These are phyloP conservation scores for Tinea trinotella DNA, from an alignment of 2,888 invertebrate species.

Conservation along the genomic window DNA sequence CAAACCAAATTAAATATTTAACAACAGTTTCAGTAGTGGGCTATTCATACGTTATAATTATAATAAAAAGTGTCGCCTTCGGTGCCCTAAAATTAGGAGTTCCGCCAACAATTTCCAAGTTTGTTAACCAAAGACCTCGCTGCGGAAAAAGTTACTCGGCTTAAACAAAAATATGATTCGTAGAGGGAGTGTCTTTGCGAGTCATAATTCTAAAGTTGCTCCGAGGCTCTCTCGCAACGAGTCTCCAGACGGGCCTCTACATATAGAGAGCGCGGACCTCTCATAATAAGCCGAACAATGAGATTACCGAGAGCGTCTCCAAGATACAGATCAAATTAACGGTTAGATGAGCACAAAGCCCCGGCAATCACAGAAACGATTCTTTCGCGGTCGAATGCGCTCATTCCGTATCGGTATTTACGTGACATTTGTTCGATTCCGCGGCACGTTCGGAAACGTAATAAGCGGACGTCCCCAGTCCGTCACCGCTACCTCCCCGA, in stretches of 20 bases:
- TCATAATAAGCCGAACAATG: conserved; percentile 59
- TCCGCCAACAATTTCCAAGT: conserved; percentile 4
- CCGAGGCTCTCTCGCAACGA: background rate
- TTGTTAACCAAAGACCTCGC: conserved; percentile 7
- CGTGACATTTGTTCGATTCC: conserved; percentile 71
- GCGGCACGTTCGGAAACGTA: conserved; percentile 68
- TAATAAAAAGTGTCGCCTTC: background rate
- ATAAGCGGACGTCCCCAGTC: conserved; percentile 59
- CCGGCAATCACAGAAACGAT: conserved; percentile 60
- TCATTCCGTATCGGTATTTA: conserved; percentile 31
- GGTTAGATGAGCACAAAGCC: conserved; percentile 62
- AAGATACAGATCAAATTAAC: conserved; percentile 66
- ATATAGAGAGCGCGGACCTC: conserved; percentile 23
- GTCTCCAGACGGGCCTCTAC: conserved; percentile 6
- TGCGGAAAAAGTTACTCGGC: conserved; percentile 13
- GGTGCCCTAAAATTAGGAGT: conserved; percentile 6
- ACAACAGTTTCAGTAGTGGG: background rate
- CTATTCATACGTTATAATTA: background rate
- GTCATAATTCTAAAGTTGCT: conserved; percentile 1
- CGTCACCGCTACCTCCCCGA: conserved; percentile 24
- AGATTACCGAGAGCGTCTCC: conserved; percentile 18
- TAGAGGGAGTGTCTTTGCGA: conserved; percentile 5
- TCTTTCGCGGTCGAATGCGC: conserved; percentile 37
- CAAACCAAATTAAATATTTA: too few species aligned
- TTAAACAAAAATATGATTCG: conserved; percentile 15